Conservation (phyloP, 1,140 invertebrate species). For the Eupeodes corollae region DNA sequence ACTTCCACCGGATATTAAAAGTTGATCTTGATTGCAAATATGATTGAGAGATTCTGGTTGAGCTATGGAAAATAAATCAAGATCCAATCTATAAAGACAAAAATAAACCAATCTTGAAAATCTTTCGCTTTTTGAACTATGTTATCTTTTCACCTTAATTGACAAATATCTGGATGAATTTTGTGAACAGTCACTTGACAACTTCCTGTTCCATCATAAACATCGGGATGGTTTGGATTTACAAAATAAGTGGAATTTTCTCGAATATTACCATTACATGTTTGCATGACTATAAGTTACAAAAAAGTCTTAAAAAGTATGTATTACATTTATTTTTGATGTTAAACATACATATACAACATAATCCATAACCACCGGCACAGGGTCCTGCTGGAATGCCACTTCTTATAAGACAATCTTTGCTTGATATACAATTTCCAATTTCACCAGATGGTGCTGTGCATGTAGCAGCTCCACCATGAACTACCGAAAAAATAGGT, state of each 20-base stretch:
- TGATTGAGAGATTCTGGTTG: conserved; percentile 64
- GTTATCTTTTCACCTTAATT: conserved; percentile 51
- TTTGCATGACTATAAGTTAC: conserved; percentile 50
- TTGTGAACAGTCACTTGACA: conserved; percentile 74
- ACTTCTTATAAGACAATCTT: conserved; percentile 53
- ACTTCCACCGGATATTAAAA: conserved; percentile 71
- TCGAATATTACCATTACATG: conserved; percentile 59
- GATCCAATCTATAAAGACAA: conserved; percentile 55
- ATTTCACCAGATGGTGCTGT: conserved; percentile 57
- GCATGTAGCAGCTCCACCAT: conserved; percentile 58
- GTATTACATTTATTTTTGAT: conserved; percentile 1
- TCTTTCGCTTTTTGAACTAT: not conserved
- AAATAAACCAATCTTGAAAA: not conserved
- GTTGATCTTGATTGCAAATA: conserved; percentile 71
- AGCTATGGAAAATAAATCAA: conserved; percentile 57
- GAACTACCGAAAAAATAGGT: conserved; percentile 61
- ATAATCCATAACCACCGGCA: conserved; percentile 48
- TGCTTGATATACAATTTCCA: conserved; percentile 58
- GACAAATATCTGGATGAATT: conserved; percentile 62
- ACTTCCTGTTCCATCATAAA: conserved; percentile 63
- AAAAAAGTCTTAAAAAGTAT: not conserved
- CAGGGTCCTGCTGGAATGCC: conserved; percentile 62
- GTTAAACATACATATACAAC: conserved; percentile 36
- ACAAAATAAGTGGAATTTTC: conserved; percentile 79
- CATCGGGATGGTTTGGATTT: conserved; percentile 62